Percentiles rank a stretch among this genome's conserved stretches.
phyloP scores from a whole-genome alignment of 2,888 invertebrate genomes.

The Terebella lapidaria region DNA sequence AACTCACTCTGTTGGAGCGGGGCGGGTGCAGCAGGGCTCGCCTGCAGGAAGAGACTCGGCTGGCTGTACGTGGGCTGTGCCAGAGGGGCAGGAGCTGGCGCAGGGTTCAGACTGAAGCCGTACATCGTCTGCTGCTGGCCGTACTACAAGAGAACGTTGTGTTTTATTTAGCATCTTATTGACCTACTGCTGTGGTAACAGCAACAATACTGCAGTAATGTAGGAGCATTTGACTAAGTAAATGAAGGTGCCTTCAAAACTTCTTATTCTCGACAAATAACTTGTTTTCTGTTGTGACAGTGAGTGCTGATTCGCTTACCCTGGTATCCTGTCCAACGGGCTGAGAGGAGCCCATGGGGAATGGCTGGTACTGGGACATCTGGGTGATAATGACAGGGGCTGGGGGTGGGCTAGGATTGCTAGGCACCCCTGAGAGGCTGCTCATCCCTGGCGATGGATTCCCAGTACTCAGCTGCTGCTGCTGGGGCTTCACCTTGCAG shows the following conservation, averaged over 20 bases:
- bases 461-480: background rate
- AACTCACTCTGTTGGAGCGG: conserved; percentile 62
- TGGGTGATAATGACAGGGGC: conserved; percentile 17
- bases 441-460: background rate
- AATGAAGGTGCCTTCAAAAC: too few species aligned
- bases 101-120: conserved; percentile 20
- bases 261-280: too few species aligned
- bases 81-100: conserved; percentile 14
- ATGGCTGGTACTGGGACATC: conserved; percentile 65
- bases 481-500: conserved; percentile 56
- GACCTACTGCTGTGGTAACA: too few species aligned
- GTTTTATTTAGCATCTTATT: too few species aligned
- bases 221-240: too few species aligned
- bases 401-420: conserved; percentile 14
- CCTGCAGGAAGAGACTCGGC: conserved; percentile 56
- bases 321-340: conserved; percentile 45
- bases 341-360: conserved; percentile 62
- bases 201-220: too few species aligned
- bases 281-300: too few species aligned
- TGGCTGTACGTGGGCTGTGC: conserved; percentile 36
- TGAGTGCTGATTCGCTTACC: conserved; percentile 25
- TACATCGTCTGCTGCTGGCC: conserved; percentile 18
- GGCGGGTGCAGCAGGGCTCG: conserved; percentile 59
- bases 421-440: background rate
- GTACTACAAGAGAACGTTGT: conserved; percentile 18